phyloP scores from a whole-genome alignment of 2,888 invertebrate genomes.

The Glaucopsyche alexis region DNA sequence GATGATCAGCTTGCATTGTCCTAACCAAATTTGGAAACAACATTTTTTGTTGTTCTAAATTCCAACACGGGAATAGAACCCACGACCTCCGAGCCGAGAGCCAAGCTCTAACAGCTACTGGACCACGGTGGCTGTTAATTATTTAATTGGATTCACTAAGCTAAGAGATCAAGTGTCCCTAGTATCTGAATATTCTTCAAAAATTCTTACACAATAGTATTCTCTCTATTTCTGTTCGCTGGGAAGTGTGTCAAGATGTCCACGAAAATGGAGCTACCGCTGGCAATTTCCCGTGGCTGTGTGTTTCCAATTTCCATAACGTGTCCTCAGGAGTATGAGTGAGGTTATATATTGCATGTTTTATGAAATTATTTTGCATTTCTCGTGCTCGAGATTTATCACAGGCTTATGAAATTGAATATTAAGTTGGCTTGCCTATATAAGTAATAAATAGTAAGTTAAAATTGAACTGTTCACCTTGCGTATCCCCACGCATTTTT shows the following conservation, averaged over 20 bases:
- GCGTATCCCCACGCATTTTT: not conserved
- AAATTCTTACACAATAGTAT: not conserved
- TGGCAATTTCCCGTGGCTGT: not conserved
- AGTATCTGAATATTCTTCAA: not conserved
- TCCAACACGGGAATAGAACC: too few relatives aligned
- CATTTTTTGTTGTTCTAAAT: too few relatives aligned
- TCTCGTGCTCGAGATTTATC: not conserved
- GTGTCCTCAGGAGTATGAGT: not conserved
- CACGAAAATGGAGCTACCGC: not conserved
- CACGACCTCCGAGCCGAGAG: too few relatives aligned
- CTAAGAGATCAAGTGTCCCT: not conserved
- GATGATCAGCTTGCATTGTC: too few relatives aligned
- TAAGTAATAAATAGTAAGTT: not conserved
- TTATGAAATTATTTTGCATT: not conserved
- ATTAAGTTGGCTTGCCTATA: not conserved
- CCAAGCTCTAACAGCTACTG: too few relatives aligned
- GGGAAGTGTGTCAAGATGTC: slow-evolving; percentile 1
- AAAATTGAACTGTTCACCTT: not conserved
- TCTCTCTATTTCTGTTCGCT: not conserved
- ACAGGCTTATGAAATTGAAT: not conserved
- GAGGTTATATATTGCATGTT: not conserved
- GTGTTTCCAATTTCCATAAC: slow-evolving; percentile 1
- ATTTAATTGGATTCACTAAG: too few relatives aligned
- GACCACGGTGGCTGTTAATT: too few relatives aligned
- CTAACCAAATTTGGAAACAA: too few relatives aligned